Evolutionary conservation across 2,113 vertebrate species (phyloP), one percentile per base, ranked within the genome.

Genomic region (Rhynchomys soricoides): DNA sequence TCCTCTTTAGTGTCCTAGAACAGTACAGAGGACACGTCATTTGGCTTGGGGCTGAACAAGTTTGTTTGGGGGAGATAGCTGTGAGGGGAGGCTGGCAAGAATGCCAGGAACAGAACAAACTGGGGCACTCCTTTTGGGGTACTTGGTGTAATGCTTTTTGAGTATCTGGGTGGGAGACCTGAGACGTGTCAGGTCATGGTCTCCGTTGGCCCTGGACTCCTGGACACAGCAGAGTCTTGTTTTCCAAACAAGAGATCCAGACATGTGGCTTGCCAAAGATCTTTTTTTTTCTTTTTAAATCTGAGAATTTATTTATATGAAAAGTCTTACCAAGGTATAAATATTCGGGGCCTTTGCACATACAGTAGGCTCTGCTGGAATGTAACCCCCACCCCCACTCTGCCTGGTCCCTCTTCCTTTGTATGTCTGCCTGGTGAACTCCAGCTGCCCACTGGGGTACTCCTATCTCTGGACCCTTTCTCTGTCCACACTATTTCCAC

Each of bases 241-340:
- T 97, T 90, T 96, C 95, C 55, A 68, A 97, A 71, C 81, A 70
- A 96, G 91, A 91, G 86, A 85, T 62, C 50, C 93, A 97, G 97
- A 96, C 77, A 3, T 34, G 31, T 17, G 66, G 73, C 71, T 95
- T 97, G 97, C 95, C 96, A 97, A 87, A 94, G 85, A 22, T n/a
- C 83, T 57, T 74, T 57, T 70, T 68, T 79, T 92, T 85, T 85
- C 92, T 79, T 93, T 90, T 64, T 73, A 34, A 71, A 93, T 90
- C 81, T 91, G 96, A 97, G 96, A 64, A 95, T 89, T 75, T 98
- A 97, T 97, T 97, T 97, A 96, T 78, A 92, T 92, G 92, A 92
- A 86, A 95, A 95, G 97, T 97, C 96, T 97, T 94, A 97, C 74
- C 91, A 94, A 95, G 96, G 96, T 96, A 86, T 97, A 97, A 98